Evolutionary conservation across 2,113 vertebrate genomes (phyloP).

Genomic region (Charina bottae): DNA sequence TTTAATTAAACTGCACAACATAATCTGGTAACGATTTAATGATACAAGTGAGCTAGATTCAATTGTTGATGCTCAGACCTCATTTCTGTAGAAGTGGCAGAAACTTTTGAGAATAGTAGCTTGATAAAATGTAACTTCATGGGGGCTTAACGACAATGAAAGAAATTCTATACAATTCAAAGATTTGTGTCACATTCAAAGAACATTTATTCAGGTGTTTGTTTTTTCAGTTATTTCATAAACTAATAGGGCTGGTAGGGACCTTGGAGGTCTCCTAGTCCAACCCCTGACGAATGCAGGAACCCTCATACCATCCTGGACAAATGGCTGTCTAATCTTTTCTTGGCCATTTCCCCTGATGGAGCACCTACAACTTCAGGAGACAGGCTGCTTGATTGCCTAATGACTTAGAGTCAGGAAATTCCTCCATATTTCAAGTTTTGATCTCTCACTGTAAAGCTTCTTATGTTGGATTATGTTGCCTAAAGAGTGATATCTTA

Average conservation of each 20-base stretch:
- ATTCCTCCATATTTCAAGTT: not conserved
- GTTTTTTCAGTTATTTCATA: not conserved
- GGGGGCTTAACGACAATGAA: not conserved
- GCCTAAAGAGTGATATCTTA: not conserved
- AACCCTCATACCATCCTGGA: not conserved
- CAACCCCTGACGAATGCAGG: not conserved
- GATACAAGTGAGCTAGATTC: no score
- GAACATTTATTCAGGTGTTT: not conserved
- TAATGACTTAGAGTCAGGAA: not conserved
- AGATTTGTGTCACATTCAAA: not conserved
- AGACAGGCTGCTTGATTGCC: not conserved
- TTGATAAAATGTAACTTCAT: not conserved
- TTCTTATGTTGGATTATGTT: not conserved
- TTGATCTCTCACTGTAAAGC: not conserved
- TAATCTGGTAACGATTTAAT: not conserved
- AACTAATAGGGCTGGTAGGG: not conserved
- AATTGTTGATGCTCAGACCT: not conserved
- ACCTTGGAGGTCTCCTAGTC: not conserved
- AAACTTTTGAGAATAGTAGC: not conserved
- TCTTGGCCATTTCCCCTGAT: not conserved
- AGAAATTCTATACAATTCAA: not conserved
- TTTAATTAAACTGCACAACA: not conserved
- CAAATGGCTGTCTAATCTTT: not conserved
- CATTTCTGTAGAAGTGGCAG: not conserved
- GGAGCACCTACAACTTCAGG: not conserved